phyloP scores from a whole-genome alignment of 2,888 invertebrate species.

The Aelia acuminata region DNA sequence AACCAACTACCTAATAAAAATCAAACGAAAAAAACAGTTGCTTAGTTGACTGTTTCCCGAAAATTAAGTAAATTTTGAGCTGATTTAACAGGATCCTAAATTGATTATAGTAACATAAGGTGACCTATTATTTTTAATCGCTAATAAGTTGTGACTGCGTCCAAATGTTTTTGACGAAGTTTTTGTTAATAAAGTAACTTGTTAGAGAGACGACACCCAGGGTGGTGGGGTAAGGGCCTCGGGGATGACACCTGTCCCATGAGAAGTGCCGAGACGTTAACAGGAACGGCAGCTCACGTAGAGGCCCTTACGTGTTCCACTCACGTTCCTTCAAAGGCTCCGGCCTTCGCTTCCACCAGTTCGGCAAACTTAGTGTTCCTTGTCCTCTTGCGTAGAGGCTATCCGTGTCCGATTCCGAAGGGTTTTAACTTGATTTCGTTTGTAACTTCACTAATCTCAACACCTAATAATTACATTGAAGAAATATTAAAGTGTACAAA shows the following conservation, averaged over 20 bases:
- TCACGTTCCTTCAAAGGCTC: constrained; percentile 30
- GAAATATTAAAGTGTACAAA: background rate
- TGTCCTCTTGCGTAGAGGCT: too few relatives aligned
- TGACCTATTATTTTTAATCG: too few relatives aligned
- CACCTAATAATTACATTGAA: background rate
- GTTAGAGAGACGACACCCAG: background rate
- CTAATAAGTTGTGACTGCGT: too few relatives aligned
- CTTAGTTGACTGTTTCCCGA: too few relatives aligned
- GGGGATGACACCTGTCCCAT: constrained; percentile 33
- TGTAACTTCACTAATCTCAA: background rate
- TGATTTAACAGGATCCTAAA: too few relatives aligned
- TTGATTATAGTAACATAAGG: too few relatives aligned
- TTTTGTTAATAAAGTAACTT: background rate
- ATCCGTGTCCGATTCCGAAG: background rate
- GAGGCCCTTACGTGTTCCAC: background rate
- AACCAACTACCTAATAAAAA: too few relatives aligned
- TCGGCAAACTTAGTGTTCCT: background rate
- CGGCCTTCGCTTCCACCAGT: background rate
- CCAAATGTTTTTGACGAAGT: too few relatives aligned
- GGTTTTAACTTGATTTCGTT: background rate
- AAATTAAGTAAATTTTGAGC: too few relatives aligned
- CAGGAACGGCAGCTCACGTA: constrained; percentile 42
- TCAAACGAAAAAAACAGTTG: too few relatives aligned
- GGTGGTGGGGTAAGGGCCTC: background rate
- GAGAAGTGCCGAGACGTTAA: constrained; percentile 22